A percentile compares a stretch with the other conserved stretches of the same genome.
Conservation (phyloP, 2,888 invertebrate species). For the Synanthedon andrenaeformis region DNA sequence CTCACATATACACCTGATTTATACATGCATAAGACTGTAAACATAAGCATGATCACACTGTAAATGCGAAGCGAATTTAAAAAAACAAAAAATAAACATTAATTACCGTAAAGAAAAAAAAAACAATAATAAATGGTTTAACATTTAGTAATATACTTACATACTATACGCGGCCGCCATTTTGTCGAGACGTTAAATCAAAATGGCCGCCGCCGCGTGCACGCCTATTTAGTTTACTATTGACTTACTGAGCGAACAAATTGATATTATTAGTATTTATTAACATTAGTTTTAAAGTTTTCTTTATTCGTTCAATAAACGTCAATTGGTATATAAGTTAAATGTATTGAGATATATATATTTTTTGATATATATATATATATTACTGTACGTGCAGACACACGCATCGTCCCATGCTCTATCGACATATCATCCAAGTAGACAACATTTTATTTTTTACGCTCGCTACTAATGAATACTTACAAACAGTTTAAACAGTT, state of each 20-base stretch:
- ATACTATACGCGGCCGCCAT: constrained; percentile 53
- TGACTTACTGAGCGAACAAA: constrained; percentile 8
- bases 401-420: constrained; percentile 8
- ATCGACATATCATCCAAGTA: not conserved
- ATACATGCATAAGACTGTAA: constrained; percentile 61
- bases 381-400: constrained; percentile 24
- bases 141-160: constrained; percentile 61
- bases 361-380: too few relatives aligned
- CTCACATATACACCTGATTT: constrained; percentile 55
- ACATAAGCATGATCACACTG: constrained; percentile 64
- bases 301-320: too few relatives aligned
- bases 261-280: constrained; percentile 1
- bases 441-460: not conserved
- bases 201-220: constrained; percentile 50
- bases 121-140: constrained; percentile 37
- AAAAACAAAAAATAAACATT: constrained; percentile 48
- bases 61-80: constrained; percentile 63
- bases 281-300: too few relatives aligned
- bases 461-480: constrained; percentile 20
- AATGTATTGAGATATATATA: too few relatives aligned
- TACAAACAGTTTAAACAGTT: constrained; percentile 25
- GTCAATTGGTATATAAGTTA: too few relatives aligned
- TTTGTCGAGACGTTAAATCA: constrained; percentile 29
- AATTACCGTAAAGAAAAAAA: constrained; percentile 44
- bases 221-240: constrained; percentile 22